Evolutionary conservation across 2,888 invertebrate species (phyloP), one percentile per base, ranked within the genome.

Genomic region (Lasioglossum pauxillum): DNA sequence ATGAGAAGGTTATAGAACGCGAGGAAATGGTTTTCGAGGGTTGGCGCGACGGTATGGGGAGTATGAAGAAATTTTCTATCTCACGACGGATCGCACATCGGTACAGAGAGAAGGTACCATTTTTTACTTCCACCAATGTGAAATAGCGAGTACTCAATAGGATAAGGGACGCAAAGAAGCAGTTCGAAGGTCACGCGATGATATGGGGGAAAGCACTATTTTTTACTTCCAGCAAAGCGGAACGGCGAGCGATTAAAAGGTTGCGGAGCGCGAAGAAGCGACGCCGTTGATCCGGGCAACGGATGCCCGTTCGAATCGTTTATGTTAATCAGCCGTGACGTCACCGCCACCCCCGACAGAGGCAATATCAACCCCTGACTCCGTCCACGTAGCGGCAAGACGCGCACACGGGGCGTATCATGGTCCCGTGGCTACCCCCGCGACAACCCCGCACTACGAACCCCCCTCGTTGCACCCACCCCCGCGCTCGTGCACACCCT

Each of bases 271-370:
- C 46, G 31, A 10, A 12, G 57, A 27, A 46, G 49, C 41, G 46
- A 75, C 60, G 23, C 46, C 19, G 71, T 46, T 27, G 72, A 82
- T 69, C 69, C 77, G 69, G 86, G 77, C 86, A 80, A 75, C 75
- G 83, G 80, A 87, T 81, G 85, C 75, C 83, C 75, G 80, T 80
- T 86, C 77, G 84, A 82, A 88, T 77, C 92, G 92, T 93, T 93
- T 91, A 93, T 92, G 92, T 92, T 93, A 92, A 94, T 93, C 90
- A 90, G 88, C 80, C 89, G 89, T 93, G 93, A 93, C 93, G 93
- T 93, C 92, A 93, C 86, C 85, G 88, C 64, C 88, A 85, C 87
- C 91, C 88, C 90, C 86, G 82, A 78, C 87, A 85, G 82, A 88
- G 90, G 88, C 87, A 88, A 90, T 91, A 93, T 93, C 91, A 91